A percentile compares a stretch with the other conserved stretches of the same genome.
phyloP scores from a whole-genome alignment of 2,113 vertebrate species.

The Xyrauchen texanus region DNA sequence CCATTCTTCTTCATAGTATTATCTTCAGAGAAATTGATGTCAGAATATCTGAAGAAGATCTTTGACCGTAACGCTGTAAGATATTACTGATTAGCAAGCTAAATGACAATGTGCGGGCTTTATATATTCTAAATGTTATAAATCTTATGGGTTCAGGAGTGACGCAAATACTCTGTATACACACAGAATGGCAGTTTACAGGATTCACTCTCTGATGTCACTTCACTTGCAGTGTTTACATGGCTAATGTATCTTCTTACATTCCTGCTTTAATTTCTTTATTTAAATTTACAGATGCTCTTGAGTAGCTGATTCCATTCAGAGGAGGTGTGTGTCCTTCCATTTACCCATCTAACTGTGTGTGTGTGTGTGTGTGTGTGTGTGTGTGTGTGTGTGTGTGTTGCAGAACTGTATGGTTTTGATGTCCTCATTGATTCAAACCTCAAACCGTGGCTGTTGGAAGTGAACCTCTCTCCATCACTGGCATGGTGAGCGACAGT shows the following conservation, averaged over 20 bases:
- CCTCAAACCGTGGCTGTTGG: constrained; percentile 95
- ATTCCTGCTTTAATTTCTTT: constrained; percentile 4
- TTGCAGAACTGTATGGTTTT: constrained; percentile 94
- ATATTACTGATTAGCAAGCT: no score
- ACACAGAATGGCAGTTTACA: no score
- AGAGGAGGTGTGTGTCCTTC: constrained; percentile 2
- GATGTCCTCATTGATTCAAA: constrained; percentile 95
- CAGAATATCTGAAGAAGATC: no score
- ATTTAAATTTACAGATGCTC: constrained; percentile 31
- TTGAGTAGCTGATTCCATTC: no score
- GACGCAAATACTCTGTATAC: no score
- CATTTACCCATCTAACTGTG: constrained; percentile 41
- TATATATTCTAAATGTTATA: no score
- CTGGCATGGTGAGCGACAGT: constrained; percentile 87
- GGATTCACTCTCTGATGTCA: no score
- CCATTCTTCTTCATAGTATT: no score
- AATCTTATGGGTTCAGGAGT: no score
- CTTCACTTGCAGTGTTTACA: background rate
- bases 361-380: constrained; percentile 15
- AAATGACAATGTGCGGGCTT: no score
- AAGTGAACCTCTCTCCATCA: constrained; percentile 97
- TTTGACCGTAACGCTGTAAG: no score
- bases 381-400: constrained; percentile 54
- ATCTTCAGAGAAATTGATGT: no score
- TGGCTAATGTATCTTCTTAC: background rate